These are phyloP conservation scores for Rotaria socialis DNA, from an alignment of 2,888 invertebrate species.

Conservation along the genomic window DNA sequence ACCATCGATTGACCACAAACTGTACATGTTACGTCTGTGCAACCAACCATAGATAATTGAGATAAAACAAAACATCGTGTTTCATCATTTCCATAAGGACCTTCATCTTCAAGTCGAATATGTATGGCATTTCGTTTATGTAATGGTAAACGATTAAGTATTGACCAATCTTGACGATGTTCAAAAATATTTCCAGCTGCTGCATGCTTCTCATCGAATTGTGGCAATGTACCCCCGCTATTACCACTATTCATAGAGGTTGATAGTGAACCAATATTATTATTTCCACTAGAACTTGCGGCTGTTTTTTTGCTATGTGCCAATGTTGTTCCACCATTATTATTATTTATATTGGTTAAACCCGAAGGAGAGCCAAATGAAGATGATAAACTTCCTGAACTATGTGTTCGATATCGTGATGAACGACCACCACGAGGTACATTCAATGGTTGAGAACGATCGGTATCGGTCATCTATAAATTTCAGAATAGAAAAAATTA, in stretches of 20 bases:
- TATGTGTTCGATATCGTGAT: constrained; percentile 12
- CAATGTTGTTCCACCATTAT: background rate
- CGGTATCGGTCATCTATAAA: background rate
- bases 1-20: constrained; percentile 78
- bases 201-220: constrained; percentile 28
- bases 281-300: background rate
- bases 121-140: constrained; percentile 97
- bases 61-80: constrained; percentile 90
- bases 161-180: constrained; percentile 84
- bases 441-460: constrained; percentile 24
- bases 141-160: constrained; percentile 71
- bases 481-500: background rate
- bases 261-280: background rate
- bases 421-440: constrained; percentile 21
- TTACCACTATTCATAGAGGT: background rate
- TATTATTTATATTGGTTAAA: background rate
- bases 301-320: background rate
- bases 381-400: background rate
- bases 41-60: constrained; percentile 70
- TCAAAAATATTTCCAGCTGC: constrained; percentile 69
- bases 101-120: constrained; percentile 98
- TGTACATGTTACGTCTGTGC: constrained; percentile 74
- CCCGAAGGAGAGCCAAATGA: constrained; percentile 3
- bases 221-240: background rate
- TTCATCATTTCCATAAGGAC: constrained; percentile 95